Base-by-base conservation (phyloP, 2,797 vertebrate genomes). In the Rousettus madagascariensis region DNA sequence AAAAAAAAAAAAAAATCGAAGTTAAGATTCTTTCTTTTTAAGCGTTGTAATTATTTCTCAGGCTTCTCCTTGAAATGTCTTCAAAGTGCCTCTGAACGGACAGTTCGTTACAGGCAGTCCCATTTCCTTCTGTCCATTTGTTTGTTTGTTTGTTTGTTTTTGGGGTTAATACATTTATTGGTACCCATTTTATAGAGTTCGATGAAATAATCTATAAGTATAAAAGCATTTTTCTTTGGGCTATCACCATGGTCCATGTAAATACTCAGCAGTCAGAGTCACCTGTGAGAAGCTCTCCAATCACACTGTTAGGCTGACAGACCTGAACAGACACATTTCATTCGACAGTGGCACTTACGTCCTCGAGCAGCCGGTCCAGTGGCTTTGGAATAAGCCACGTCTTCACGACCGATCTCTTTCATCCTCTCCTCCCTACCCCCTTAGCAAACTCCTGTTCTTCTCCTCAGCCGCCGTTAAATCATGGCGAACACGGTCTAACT, bases 31-130 rank as follows among this genome's bases (percentile, higher is more conserved):
- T 97, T 97, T 98, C 97, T 97, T 95, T 96, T 97, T 97, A 97
- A 98, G 98, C 95, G 97, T 98, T 97, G 96, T 97, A 97, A 98
- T 98, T 98, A 98, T 98, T 98, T 98, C 97, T 97, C 97, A 98
- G 97, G 95, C 91, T 96, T 97, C 96, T 98, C 97, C 98, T 98
- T 98, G 97, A 98, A 98, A 98, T 97, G 95, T 86, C 94, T 98
- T 98, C 96, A 98, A 98, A 98, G 94, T 97, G 95, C 96, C 97
- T 98, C 96, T 96, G 33, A 33, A 33, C 33, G 33, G 33, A 33
- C 33, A 33, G 33, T 33, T 33, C 33, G 33, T 33, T 33, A 33
- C 33, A 33, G 33, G 33, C 33, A 33, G 33, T 33, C 33, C 2
- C 33, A 33, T 33, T 33, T 33, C 33, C 33, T 33, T 33, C 33